A percentile compares a stretch with the other conserved stretches of the same genome.
Conservation (phyloP, 2,888 invertebrate genomes). For the Glaucopsyche alexis region DNA sequence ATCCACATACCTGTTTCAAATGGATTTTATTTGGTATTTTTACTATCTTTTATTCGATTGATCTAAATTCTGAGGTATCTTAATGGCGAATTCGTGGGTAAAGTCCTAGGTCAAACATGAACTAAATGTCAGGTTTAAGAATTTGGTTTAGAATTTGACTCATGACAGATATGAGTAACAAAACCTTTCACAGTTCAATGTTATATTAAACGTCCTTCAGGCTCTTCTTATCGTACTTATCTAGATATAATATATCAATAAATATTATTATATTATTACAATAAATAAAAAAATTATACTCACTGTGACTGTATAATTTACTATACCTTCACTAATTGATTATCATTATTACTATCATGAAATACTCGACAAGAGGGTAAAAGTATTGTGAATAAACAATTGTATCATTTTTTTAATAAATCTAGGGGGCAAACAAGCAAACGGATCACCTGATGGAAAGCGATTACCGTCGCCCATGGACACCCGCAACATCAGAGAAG, state of each 20-base stretch:
- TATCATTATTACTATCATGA: neutral
- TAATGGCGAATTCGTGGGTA: slow-evolving; percentile 9
- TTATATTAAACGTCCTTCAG: neutral
- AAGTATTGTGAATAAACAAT: no score
- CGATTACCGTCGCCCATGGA: no score
- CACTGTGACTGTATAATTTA: neutral
- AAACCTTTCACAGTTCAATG: neutral
- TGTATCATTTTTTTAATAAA: no score
- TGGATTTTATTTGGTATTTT: neutral
- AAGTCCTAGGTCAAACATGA: neutral
- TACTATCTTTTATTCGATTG: neutral
- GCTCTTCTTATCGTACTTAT: neutral
- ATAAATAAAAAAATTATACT: neutral
- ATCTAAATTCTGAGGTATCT: neutral
- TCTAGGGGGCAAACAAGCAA: no score
- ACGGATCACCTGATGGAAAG: no score
- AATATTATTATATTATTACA: no score
- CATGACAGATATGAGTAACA: neutral
- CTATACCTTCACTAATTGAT: neutral
- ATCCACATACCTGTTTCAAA: neutral
- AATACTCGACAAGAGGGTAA: neutral
- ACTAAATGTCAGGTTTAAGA: slow-evolving; percentile 16
- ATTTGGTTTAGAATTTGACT: slow-evolving; percentile 8
- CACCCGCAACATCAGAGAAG: no score
- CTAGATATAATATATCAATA: neutral